Conservation (phyloP, 2,888 invertebrate genomes). For the Therioaphis trifolii region DNA sequence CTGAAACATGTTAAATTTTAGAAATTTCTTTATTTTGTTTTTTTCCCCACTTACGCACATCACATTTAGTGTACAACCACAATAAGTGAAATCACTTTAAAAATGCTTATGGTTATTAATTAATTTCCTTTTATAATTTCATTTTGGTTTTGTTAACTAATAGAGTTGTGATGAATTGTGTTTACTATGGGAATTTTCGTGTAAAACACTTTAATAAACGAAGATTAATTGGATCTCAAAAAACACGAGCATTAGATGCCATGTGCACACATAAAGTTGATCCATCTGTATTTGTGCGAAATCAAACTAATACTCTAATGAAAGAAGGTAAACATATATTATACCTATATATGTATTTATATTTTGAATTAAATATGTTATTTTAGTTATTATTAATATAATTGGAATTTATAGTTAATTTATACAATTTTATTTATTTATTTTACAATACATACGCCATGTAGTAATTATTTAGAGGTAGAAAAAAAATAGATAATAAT, state of each 20-base stretch:
- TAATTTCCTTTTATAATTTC: background rate
- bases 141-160: background rate
- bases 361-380: background rate
- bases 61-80: background rate
- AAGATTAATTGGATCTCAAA: conserved; percentile 2
- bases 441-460: background rate
- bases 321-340: background rate
- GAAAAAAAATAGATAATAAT: too few species aligned
- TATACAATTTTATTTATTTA: background rate
- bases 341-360: background rate
- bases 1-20: background rate
- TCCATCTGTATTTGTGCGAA: conserved; percentile 12
- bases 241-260: background rate
- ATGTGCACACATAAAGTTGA: background rate
- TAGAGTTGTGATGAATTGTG: conserved; percentile 8
- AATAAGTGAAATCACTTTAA: background rate
- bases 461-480: too few species aligned
- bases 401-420: background rate
- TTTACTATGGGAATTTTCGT: background rate
- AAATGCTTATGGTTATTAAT: background rate
- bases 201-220: conserved; percentile 23
- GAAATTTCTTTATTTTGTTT: background rate
- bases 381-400: conserved; percentile 17
- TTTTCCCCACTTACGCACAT: background rate
- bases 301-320: background rate